Conservation (phyloP, 1,140 invertebrate genomes). For the Radopholus similis region DNA sequence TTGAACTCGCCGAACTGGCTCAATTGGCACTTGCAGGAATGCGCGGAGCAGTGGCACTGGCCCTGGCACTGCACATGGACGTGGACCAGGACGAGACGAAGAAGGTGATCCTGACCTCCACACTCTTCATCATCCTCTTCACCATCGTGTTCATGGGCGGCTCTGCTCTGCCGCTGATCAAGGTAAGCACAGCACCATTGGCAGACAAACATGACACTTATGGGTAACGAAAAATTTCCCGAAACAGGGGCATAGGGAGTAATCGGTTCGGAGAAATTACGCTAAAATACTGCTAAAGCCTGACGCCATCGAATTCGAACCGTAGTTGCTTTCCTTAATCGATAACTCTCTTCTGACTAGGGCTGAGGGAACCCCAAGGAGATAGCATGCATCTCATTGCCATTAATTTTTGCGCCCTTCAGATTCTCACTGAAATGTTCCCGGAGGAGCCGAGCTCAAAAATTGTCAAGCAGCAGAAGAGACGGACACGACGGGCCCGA, state of each 20-base stretch:
- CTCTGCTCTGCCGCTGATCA: constrained; percentile 90
- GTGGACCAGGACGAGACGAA: constrained; percentile 82
- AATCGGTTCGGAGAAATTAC: no score
- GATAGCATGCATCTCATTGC: not conserved
- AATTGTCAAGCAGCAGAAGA: constrained; percentile 1
- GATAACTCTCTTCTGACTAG: no score
- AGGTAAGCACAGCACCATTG: constrained; percentile 49
- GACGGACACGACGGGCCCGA: constrained; percentile 5
- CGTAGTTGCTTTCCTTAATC: no score
- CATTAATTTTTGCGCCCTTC: constrained; percentile 4
- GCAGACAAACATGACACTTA: not conserved
- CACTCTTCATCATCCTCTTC: constrained; percentile 90
- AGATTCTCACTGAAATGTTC: constrained; percentile 39
- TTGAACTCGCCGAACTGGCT: not conserved
- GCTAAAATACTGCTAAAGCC: no score
- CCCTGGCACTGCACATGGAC: constrained; percentile 88
- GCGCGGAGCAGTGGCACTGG: constrained; percentile 94
- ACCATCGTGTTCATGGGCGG: constrained; percentile 90
- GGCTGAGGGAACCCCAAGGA: not conserved
- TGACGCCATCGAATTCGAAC: no score
- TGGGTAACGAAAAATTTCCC: no score
- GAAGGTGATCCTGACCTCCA: constrained; percentile 92
- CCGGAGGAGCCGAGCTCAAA: constrained; percentile 28
- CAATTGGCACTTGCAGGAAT: constrained; percentile 67
- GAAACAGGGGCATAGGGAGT: no score